These are phyloP conservation scores for Acridotheres tristis DNA, from an alignment of 2,797 vertebrate species.

Conservation along the genomic window DNA sequence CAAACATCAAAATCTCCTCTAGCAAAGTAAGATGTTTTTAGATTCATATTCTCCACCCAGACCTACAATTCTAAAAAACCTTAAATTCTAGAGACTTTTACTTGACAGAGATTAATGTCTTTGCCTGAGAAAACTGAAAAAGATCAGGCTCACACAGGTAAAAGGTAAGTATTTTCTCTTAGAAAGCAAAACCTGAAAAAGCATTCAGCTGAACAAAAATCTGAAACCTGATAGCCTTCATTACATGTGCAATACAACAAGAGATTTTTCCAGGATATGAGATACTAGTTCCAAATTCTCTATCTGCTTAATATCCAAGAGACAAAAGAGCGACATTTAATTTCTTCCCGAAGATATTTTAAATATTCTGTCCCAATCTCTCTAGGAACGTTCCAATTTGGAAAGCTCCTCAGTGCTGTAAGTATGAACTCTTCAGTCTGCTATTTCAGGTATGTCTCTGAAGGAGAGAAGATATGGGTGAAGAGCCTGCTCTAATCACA, in stretches of 20 bases:
- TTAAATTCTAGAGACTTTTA: not conserved
- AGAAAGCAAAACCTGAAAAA: not conserved
- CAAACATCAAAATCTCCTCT: not conserved
- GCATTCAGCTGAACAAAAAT: not conserved
- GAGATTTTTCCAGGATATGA: not conserved
- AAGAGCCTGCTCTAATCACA: not conserved
- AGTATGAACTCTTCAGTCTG: not conserved
- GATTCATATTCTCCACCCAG: not conserved
- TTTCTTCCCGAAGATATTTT: not conserved
- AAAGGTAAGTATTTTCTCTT: not conserved
- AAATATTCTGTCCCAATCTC: not conserved
- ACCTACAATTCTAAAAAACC: not conserved
- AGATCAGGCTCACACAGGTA: not conserved
- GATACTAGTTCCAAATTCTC: not conserved
- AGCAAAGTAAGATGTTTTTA: not conserved
- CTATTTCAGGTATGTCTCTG: not conserved
- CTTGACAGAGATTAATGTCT: not conserved
- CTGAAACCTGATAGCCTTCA: fast-evolving
- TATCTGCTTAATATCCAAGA: not conserved
- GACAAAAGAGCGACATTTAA: not conserved
- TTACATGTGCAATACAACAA: not conserved
- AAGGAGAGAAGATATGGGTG: not conserved
- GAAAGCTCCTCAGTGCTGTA: not conserved
- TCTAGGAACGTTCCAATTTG: not conserved
- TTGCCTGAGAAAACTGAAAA: not conserved